Conservation (phyloP, 2,888 invertebrate genomes). For the Leucania comma region DNA sequence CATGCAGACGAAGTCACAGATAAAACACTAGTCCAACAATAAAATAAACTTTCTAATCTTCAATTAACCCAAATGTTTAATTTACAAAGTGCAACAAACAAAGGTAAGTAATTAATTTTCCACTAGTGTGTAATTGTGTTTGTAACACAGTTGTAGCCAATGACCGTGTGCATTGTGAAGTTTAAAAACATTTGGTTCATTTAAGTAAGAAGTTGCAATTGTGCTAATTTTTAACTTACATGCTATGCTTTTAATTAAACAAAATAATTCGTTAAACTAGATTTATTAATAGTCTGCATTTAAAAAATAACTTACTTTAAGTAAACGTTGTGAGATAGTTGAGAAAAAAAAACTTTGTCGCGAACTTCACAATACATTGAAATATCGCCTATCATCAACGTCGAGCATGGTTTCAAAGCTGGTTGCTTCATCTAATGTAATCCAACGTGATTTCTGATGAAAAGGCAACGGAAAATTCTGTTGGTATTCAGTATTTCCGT, state of each 20-base stretch:
- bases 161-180: background rate
- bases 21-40: no score
- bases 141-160: slow-evolving; percentile 23
- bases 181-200: slow-evolving; percentile 28
- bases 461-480: no score
- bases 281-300: background rate
- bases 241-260: background rate
- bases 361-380: no score
- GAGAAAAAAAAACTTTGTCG: no score
- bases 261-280: background rate
- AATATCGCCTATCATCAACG: no score
- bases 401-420: no score
- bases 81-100: slow-evolving; percentile 52
- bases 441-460: no score
- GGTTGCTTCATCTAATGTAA: no score
- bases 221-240: slow-evolving; percentile 4
- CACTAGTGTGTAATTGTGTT: slow-evolving; percentile 41
- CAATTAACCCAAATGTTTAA: slow-evolving; percentile 46
- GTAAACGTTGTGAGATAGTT: no score
- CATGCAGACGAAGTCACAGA: no score
- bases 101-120: slow-evolving; percentile 42
- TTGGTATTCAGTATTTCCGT: no score
- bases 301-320: no score
- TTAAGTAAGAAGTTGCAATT: background rate
- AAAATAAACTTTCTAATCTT: slow-evolving; percentile 15